Evolutionary conservation across 53 echinoderm and acorn worm species (phyloP).

Genomic region (Arbacia lixula): DNA sequence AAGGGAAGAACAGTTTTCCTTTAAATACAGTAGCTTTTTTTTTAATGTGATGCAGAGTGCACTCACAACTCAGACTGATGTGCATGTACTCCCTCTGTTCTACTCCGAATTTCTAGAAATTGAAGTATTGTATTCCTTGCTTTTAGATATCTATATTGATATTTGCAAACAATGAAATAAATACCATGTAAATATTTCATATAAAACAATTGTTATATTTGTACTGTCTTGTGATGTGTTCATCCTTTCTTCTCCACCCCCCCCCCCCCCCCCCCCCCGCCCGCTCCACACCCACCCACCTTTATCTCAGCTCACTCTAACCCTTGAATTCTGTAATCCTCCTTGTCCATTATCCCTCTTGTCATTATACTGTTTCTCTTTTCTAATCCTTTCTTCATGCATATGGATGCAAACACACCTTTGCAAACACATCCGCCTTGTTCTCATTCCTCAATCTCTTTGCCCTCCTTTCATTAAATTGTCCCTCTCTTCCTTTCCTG

Average conservation of each 20-base stretch:
- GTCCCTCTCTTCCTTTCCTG: not conserved
- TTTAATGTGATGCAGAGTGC: too few relatives aligned
- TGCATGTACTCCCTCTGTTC: too few relatives aligned
- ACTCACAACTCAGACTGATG: too few relatives aligned
- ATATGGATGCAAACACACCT: too few relatives aligned
- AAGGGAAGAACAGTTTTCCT: too few relatives aligned
- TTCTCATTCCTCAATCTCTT: not conserved
- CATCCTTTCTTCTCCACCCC: not conserved
- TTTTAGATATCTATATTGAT: constrained; percentile 28
- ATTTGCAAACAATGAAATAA: constrained; percentile 18
- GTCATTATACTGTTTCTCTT: not conserved
- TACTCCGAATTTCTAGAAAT: too few relatives aligned
- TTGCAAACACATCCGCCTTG: too few relatives aligned
- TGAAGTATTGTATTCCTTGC: too few relatives aligned
- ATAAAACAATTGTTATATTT: not conserved
- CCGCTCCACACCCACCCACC: too few relatives aligned
- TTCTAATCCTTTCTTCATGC: not conserved
- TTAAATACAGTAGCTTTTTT: too few relatives aligned
- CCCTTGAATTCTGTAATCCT: not conserved
- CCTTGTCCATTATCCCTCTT: not conserved
- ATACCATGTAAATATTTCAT: constrained; percentile 34
- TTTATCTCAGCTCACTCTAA: not conserved
- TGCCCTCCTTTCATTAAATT: not conserved
- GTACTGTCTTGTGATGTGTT: not conserved
- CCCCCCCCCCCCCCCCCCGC: not conserved